Evolutionary conservation across 2,113 vertebrate species (phyloP), one percentile per base, ranked within the genome.

Genomic region (Boulengeromyrus knoepffleri): DNA sequence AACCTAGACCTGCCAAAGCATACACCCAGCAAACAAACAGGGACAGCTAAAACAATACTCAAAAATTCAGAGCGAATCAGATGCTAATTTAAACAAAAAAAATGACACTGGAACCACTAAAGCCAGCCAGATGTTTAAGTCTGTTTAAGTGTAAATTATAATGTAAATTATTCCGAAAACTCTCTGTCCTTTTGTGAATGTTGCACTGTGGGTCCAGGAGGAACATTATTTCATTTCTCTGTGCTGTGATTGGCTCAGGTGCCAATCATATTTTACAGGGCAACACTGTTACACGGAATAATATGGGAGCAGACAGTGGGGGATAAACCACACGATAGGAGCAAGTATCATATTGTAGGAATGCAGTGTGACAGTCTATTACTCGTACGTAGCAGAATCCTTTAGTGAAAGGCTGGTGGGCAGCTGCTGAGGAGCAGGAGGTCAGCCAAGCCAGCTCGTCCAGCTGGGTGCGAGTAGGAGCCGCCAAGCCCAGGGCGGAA

Each of bases 391-490:
- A 88, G 85, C 47, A 77, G 36, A n/a, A 85, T 86, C 39, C 49
- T 56, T 85, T 27, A 66, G 52, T 86, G 42, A 47, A 36, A 62
- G 85, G n/a, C 8, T 88, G 66, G 31, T 42, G n/a, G 39, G 58
- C 62, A 87, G 58, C 62, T 90, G 85, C 62, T 24, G 46, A 12
- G 47, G 21, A 17, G 49, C 42, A 84, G 85, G 80, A 49, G 74
- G 88, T 86, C 15, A 70, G 62, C 89, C 36, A 84, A 89, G 88
- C n/a, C 86, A 24, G 31, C 89, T 58, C 5, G 31, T 89, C 89
- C 93, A 92, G 92, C 91, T 93, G 88, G 90, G 88, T 47, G 47
- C 31, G 90, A 90, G 90, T 27, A 91, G 85, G 83, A 52, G 70
- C 24, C 1, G 27, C 70, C 70, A 50, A 53, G 27, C 9, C 49